A percentile compares a stretch with the other conserved stretches of the same genome.
These are phyloP conservation scores for Buteo buteo DNA, from an alignment of 2,113 vertebrate genomes.

Conservation along the genomic window DNA sequence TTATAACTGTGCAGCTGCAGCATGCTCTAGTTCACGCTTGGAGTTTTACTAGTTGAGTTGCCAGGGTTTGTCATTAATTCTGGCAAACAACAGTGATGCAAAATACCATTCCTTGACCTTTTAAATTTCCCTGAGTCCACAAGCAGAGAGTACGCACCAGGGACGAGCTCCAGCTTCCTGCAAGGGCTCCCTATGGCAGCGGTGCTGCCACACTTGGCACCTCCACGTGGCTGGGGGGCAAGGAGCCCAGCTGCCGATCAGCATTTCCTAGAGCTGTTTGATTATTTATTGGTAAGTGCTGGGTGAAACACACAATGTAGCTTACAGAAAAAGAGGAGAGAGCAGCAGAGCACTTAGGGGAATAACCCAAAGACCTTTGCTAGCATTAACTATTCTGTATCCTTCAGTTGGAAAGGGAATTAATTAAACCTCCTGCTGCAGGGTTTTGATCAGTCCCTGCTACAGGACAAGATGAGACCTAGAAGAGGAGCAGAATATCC, in stretches of 20 bases:
- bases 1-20: neutral
- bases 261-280: neutral
- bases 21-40: neutral
- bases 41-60: neutral
- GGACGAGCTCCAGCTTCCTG: neutral
- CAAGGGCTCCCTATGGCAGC: neutral
- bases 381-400: slow-evolving; percentile 4
- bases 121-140: neutral
- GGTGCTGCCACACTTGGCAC: neutral
- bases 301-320: neutral
- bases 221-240: neutral
- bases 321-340: neutral
- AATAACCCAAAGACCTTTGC: neutral
- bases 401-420: slow-evolving; percentile 7
- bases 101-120: neutral
- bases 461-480: neutral
- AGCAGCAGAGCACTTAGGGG: neutral
- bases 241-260: neutral
- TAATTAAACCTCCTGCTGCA: neutral
- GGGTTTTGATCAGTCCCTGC: neutral
- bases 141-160: neutral
- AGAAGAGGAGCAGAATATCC: neutral
- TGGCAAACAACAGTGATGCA: neutral
- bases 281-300: neutral
- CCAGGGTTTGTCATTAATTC: neutral